A percentile compares a stretch with the other conserved stretches of the same genome.
phyloP scores from a whole-genome alignment of 2,113 vertebrate species.

The Equus przewalskii region DNA sequence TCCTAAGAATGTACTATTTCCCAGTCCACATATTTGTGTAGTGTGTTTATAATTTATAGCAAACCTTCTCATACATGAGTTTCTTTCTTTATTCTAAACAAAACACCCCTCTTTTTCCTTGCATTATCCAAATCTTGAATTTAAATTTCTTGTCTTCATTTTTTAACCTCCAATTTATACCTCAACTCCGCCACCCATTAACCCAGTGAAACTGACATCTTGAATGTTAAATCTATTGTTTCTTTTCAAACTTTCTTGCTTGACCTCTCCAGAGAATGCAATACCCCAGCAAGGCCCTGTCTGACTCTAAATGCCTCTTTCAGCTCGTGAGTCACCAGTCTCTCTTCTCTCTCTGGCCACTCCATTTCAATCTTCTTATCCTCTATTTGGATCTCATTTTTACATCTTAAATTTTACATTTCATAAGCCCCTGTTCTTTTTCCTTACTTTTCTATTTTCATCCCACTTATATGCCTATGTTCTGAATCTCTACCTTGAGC shows the following conservation, averaged over 20 bases:
- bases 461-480: neutral
- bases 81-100: neutral
- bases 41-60: neutral
- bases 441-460: neutral
- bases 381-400: neutral
- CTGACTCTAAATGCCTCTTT: neutral
- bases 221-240: neutral
- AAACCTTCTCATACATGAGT: neutral
- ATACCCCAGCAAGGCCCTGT: neutral
- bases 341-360: neutral
- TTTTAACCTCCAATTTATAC: neutral
- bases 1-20: neutral
- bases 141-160: neutral
- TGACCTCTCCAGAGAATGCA: neutral
- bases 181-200: neutral
- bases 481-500: neutral
- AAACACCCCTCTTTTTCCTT: neutral
- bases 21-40: rapidly evolving
- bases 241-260: neutral
- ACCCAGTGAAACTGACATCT: neutral
- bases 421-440: neutral
- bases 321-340: neutral
- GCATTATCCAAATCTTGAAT: neutral
- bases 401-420: neutral
- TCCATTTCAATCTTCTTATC: neutral